Conservation (phyloP, 2,888 invertebrate species). For the Dasypolia templi region DNA sequence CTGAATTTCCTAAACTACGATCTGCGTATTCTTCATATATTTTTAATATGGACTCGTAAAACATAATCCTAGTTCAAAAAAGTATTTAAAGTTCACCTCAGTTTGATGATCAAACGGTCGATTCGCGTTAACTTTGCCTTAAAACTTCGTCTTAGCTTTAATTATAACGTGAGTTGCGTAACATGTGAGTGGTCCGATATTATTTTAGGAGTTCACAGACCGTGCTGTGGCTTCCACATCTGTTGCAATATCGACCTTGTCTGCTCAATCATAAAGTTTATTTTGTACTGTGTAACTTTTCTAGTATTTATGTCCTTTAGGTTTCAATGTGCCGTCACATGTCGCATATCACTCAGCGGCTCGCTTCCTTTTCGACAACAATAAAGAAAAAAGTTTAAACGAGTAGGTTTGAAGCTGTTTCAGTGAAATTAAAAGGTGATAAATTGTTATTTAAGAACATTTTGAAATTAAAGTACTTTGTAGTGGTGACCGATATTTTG, state of each 20-base stretch:
- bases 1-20: neutral
- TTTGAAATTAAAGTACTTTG: constrained; percentile 6
- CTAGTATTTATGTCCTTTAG: constrained; percentile 76
- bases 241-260: constrained; percentile 77
- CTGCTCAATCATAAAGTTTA: constrained; percentile 75
- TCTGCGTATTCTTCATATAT: neutral
- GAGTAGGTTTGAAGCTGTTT: constrained; percentile 70
- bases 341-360: constrained; percentile 89
- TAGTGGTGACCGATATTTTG: constrained; percentile 26
- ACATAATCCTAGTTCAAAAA: constrained; percentile 21
- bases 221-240: constrained; percentile 70
- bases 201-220: constrained; percentile 90
- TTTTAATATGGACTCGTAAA: constrained; percentile 28
- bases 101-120: constrained; percentile 64
- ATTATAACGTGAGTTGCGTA: constrained; percentile 88
- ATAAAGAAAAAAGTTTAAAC: constrained; percentile 80
- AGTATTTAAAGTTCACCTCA: constrained; percentile 41
- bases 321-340: constrained; percentile 80
- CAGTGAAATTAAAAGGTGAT: constrained; percentile 76
- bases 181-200: constrained; percentile 87
- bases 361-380: constrained; percentile 89
- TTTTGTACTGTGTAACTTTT: constrained; percentile 72
- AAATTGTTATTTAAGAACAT: constrained; percentile 54
- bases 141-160: constrained; percentile 84
- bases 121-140: constrained; percentile 79